Evolutionary conservation across 2,888 invertebrate genomes (phyloP).

Genomic region (Anthophora plumipes): DNA sequence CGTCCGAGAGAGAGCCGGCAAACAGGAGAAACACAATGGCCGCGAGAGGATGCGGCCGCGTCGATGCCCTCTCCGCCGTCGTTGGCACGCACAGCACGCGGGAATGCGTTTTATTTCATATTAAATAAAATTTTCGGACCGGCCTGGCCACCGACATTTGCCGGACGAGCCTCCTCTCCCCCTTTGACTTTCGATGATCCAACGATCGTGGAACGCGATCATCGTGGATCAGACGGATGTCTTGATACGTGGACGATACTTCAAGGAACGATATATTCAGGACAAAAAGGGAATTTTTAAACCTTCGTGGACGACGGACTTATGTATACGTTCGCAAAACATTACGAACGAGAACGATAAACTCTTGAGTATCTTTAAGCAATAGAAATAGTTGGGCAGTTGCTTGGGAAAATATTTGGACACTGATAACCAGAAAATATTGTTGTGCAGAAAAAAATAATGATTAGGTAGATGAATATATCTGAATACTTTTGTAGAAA

Average conservation of each 20-base stretch:
- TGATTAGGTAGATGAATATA: too few species aligned
- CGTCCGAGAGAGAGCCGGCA: constrained; percentile 60
- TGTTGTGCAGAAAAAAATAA: too few species aligned
- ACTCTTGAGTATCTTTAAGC: too few species aligned
- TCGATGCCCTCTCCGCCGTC: constrained; percentile 70
- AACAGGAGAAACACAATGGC: constrained; percentile 76
- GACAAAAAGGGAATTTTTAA: background rate
- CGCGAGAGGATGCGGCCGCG: constrained; percentile 67
- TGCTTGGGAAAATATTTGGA: too few species aligned
- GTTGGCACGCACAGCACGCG: constrained; percentile 80
- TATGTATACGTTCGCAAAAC: too few species aligned
- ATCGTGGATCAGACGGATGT: constrained; percentile 9
- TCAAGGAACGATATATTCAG: too few species aligned
- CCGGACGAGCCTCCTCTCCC: constrained; percentile 14
- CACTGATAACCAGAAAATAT: too few species aligned
- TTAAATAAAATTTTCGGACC: constrained; percentile 81
- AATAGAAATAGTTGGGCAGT: too few species aligned
- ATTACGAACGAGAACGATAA: too few species aligned
- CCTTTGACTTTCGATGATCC: constrained; percentile 5
- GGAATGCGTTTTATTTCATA: constrained; percentile 80
- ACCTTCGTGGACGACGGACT: background rate
- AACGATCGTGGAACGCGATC: constrained; percentile 33
- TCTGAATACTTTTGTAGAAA: too few species aligned
- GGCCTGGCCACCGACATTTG: constrained; percentile 30
- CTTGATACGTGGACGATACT: constrained; percentile 29